Evolutionary conservation across 2,888 invertebrate genomes (phyloP).

Genomic region (Oithona nana): DNA sequence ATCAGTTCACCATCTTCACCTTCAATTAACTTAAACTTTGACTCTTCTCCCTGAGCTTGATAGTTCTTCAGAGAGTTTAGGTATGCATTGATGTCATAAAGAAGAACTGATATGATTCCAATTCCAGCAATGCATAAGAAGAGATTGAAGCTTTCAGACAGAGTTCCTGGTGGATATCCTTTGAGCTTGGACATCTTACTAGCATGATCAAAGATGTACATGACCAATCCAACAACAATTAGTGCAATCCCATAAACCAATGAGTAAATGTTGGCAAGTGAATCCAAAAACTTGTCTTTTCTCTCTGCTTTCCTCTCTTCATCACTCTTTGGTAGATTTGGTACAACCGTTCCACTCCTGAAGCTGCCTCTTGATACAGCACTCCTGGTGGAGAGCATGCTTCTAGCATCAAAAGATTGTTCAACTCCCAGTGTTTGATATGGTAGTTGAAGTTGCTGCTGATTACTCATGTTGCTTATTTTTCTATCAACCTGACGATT

Average conservation of each 20-base stretch:
- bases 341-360: neutral
- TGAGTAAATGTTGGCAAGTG: conserved; percentile 41
- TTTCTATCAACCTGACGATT: neutral
- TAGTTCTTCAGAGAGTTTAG: conserved; percentile 19
- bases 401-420: neutral
- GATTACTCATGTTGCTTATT: neutral
- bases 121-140: conserved; percentile 39
- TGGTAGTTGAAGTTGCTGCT: neutral
- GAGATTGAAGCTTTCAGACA: conserved; percentile 34
- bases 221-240: conserved; percentile 43
- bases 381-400: neutral
- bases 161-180: conserved; percentile 18
- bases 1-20: conserved; percentile 21
- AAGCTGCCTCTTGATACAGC: too few species aligned
- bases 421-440: too few species aligned
- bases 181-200: conserved; percentile 18
- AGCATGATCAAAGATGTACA: conserved; percentile 42
- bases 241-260: conserved; percentile 47
- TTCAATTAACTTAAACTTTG: conserved; percentile 19
- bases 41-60: conserved; percentile 18
- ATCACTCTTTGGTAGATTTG: too few species aligned
- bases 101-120: conserved; percentile 39
- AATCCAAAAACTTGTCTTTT: conserved; percentile 24
- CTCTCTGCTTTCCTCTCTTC: neutral
- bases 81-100: conserved; percentile 41